Evolutionary conservation across 2,888 invertebrate genomes (phyloP), one percentile per base, ranked within the genome.

Genomic region (Drosophila emarginata): DNA sequence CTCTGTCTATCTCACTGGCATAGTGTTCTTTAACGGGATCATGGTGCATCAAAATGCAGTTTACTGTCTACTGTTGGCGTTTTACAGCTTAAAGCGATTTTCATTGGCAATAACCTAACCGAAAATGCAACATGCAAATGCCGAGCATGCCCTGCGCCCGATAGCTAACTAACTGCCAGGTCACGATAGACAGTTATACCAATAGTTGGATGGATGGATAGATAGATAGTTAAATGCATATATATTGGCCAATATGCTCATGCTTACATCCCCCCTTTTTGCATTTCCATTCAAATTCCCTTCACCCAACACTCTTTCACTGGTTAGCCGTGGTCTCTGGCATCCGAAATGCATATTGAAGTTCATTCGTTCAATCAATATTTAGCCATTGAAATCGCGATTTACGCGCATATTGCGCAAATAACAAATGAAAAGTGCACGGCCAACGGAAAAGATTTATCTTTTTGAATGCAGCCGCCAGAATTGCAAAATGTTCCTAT

Each of bases 361-460:
- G 83, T 86, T 79, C 85, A 77, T 68, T 85, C 87, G 85, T 81
- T 87, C 82, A 81, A 72, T 75, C 74, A 75, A 75, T 87, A 87
- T 83, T 85, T 79, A 79, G 80, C 78, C 68, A 75, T 82, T 87
- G 87, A 85, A 87, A 87, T 82, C 82, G 78, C 87, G 82, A 87
- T 83, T 83, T 85, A 76, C 86, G 87, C 81, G 81, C 87, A 87
- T 84, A 86, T 86, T 86, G 87, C 80, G 72, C 87, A 78, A 81
- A 81, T 83, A 81, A 86, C 87, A 81, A 86, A 81, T 83, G 79
- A 78, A 80, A 78, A 86, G 80, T 80, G 74, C 76, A 64, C 74
- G 67, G 68, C 65, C 74, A 18, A 45, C 45, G 57, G 61, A 65
- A 64, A 76, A 78, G 83, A 83, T 85, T 82, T 85, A 77, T 72